Percentiles rank a stretch among this genome's conserved stretches.
Conservation (phyloP, 1,140 invertebrate species). For the Pachyrhynchus sulphureomaculatus region DNA sequence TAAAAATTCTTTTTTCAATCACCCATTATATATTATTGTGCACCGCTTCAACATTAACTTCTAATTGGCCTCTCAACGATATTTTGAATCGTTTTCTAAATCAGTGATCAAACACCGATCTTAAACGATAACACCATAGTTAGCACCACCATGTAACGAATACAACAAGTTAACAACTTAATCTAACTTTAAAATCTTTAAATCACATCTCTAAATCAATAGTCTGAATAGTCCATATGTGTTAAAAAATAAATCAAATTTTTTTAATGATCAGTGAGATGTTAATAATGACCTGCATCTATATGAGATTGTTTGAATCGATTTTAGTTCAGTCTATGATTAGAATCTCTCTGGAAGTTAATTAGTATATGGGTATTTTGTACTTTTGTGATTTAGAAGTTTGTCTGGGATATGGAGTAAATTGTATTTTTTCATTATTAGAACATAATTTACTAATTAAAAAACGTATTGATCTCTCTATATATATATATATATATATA, state of each 20-base stretch:
- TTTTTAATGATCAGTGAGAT: conserved; percentile 20
- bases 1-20: too few relatives aligned
- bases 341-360: neutral
- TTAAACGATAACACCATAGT: too few relatives aligned
- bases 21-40: too few relatives aligned
- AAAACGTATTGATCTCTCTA: too few relatives aligned
- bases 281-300: conserved; percentile 26
- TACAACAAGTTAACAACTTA: neutral
- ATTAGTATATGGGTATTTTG: conserved; percentile 12
- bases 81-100: too few relatives aligned
- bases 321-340: conserved; percentile 9
- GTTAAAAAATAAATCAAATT: conserved; percentile 24
- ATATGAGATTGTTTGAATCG: conserved; percentile 8
- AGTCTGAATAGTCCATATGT: neutral
- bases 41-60: too few relatives aligned
- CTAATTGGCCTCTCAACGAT: too few relatives aligned
- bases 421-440: too few relatives aligned
- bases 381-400: neutral
- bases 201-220: conserved; percentile 9
- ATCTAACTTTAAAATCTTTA: conserved; percentile 7
- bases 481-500: too few relatives aligned
- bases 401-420: too few relatives aligned
- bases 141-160: conserved; percentile 5
- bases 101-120: too few relatives aligned
- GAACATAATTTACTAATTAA: too few relatives aligned